phyloP scores from a whole-genome alignment of 2,113 vertebrate genomes.

The Caracal caracal region DNA sequence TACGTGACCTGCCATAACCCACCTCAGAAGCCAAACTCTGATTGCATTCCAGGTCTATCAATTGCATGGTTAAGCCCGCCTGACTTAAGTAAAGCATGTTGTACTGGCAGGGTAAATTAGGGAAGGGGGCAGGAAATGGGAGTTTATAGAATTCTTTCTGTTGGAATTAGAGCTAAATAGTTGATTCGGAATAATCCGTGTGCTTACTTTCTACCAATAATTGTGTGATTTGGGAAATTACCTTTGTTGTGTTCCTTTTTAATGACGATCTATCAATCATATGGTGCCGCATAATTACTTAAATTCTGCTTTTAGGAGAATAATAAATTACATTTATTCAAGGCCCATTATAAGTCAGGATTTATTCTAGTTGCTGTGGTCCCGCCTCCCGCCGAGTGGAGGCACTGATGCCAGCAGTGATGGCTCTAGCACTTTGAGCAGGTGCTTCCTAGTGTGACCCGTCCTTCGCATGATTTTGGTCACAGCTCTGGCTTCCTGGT shows the following conservation, averaged over 20 bases:
- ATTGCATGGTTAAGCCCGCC: not conserved
- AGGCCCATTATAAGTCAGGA: not conserved
- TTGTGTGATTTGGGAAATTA: not conserved
- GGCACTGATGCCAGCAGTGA: too few species aligned
- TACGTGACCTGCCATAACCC: not conserved
- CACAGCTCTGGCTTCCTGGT: not conserved
- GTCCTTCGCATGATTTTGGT: not conserved
- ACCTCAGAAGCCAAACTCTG: not conserved
- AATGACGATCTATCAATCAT: not conserved
- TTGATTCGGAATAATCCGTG: not conserved
- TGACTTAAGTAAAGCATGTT: not conserved
- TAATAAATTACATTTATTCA: constrained; percentile 3
- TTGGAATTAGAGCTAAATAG: not conserved
- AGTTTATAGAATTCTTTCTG: not conserved
- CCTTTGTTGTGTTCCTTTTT: not conserved
- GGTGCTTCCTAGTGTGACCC: not conserved
- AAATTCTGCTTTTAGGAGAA: not conserved
- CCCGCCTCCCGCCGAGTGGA: not conserved
- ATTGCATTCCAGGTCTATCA: not conserved
- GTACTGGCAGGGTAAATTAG: not conserved
- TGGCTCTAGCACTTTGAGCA: not conserved
- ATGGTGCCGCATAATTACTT: not conserved
- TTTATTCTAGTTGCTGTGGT: not conserved
- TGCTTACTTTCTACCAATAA: not conserved
- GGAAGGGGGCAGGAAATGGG: not conserved